Base-by-base conservation (phyloP, 2,888 invertebrate species). In the Pemphredon lugubris region DNA sequence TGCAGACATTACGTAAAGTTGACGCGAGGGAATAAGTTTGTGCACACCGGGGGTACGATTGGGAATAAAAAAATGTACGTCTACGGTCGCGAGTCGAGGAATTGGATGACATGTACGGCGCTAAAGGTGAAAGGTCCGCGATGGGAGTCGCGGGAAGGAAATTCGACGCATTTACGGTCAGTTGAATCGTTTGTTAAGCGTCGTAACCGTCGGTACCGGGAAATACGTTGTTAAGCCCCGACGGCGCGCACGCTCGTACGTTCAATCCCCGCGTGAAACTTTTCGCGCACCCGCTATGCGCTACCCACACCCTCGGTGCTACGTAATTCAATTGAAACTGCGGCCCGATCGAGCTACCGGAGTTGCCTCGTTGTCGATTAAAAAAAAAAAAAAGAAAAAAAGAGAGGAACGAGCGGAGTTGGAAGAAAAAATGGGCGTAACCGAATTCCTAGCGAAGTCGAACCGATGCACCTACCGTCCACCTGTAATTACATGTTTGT, bases 321-420 rank as follows among this genome's bases (percentile, higher is more conserved):
- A 32, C 57, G 75, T 75, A 75, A 75, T 75, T 75, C 67, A 64
- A 75, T 75, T 75, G 75, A 50, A 75, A 67, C 72, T 66, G 57
- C 44, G 60, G 57, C 44, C 48, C 60, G 60, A 67, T 75, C 75
- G 76, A 71, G 42, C 63, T 59, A 44, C 37, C 53, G 23, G 40
- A 63, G 55, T 6, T 67, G 60, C 45, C 67, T 54, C 64, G 72
- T 60, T 67, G 48, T 51, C 64, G 60, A 61, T 72, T 57, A 42
- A 69, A 60, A 72, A 60, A 13, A 32, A 16, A 3, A 4, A 48
- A 13, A 40, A 21, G 30, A 2, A 20, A 21, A 13, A 42, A 11
- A 39, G 14, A 39, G 6, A 23, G 30, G 20, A 2, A 11, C 26
- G 2, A 11, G 13, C 30, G 37, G n/a, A 34, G 34, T 9, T 11